Percentiles rank a stretch among this genome's conserved stretches.
phyloP scores from a whole-genome alignment of 2,113 vertebrate genomes.

The Nesospiza acunhae region DNA sequence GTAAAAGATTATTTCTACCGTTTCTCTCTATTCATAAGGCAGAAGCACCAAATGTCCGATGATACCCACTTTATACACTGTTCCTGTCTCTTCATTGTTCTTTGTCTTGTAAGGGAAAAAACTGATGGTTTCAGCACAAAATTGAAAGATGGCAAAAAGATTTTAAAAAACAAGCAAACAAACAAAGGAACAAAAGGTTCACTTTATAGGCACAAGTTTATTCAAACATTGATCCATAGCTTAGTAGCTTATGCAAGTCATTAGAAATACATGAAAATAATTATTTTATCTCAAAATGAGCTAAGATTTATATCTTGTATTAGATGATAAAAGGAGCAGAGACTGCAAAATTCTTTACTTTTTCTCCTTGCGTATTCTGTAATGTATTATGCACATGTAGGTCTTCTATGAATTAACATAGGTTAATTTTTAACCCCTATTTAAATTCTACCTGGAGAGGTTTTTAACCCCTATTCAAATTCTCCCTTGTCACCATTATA shows the following conservation, averaged over 20 bases:
- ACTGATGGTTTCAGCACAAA: neutral
- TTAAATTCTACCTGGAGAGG: neutral
- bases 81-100: neutral
- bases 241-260: neutral
- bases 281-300: neutral
- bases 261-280: neutral
- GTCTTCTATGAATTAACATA: neutral
- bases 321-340: neutral
- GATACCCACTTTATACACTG: neutral
- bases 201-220: neutral
- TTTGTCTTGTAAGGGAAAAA: neutral
- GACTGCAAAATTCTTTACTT: neutral
- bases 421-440: too few relatives aligned
- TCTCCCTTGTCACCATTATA: neutral
- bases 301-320: neutral
- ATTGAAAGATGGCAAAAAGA: neutral
- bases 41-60: neutral
- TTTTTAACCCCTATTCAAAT: neutral
- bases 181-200: neutral
- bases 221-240: neutral
- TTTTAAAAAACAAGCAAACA: neutral
- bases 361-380: neutral
- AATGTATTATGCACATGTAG: neutral
- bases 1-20: neutral
- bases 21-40: neutral